A percentile compares a stretch with the other conserved stretches of the same genome.
phyloP scores from a whole-genome alignment of 2,113 vertebrate genomes.

The Saiga tatarica region DNA sequence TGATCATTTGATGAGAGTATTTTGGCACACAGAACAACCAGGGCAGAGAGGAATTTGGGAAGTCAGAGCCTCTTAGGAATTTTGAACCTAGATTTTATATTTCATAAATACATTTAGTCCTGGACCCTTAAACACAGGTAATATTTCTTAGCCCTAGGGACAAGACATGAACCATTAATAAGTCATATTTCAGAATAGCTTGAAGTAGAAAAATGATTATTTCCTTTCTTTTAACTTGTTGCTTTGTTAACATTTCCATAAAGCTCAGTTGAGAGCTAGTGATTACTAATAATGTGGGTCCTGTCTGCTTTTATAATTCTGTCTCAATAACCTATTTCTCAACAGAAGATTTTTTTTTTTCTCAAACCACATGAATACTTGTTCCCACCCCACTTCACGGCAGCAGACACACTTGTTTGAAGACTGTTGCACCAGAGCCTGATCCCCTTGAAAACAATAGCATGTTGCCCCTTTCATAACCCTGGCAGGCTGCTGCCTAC shows the following conservation, averaged over 20 bases:
- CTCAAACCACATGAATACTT: accelerated
- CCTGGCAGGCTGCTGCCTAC: neutral
- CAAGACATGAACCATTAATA: neutral
- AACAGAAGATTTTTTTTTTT: neutral
- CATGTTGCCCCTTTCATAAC: accelerated
- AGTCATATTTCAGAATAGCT: neutral
- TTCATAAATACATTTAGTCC: neutral
- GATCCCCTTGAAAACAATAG: neutral
- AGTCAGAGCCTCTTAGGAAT: neutral
- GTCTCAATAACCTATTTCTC: neutral
- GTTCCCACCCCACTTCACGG: neutral
- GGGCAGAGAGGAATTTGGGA: neutral
- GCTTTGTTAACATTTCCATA: neutral
- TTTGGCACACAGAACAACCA: neutral
- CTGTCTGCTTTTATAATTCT: neutral
- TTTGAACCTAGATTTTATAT: neutral
- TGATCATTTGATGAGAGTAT: neutral
- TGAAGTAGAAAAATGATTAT: neutral
- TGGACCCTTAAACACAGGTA: neutral
- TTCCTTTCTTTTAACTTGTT: neutral
- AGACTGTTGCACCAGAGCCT: neutral
- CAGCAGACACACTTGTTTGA: neutral
- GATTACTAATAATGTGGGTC: neutral
- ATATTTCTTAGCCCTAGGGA: neutral
- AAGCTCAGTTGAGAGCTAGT: neutral